These are phyloP conservation scores for Caiman crocodilus DNA, from an alignment of 2,797 vertebrate genomes.

Conservation along the genomic window DNA sequence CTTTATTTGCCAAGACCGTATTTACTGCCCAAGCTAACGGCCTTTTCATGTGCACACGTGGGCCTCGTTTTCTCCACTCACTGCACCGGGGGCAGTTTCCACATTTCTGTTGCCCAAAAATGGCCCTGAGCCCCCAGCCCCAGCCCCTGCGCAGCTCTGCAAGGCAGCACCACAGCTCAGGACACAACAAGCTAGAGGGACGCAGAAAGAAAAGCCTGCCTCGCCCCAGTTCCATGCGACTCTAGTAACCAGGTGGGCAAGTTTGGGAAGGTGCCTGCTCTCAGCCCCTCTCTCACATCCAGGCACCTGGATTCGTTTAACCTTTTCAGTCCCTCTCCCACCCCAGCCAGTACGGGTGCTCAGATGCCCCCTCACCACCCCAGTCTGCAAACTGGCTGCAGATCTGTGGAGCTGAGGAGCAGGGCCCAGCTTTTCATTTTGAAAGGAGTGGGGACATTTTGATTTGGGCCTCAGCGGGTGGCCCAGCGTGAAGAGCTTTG, in stretches of 20 bases:
- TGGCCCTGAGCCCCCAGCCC: background rate
- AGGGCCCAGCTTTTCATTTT: conserved; percentile 41
- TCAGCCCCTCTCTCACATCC: conserved; percentile 5
- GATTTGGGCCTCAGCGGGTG: conserved; percentile 62
- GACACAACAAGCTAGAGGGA: background rate
- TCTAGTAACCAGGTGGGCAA: conserved; percentile 1
- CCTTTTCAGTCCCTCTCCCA: conserved; percentile 46
- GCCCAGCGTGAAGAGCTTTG: conserved; percentile 44
- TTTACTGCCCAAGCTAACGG: background rate
- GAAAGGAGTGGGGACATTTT: conserved; percentile 57
- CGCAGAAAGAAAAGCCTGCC: background rate
- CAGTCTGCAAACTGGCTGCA: conserved; percentile 47
- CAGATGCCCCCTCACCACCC: conserved; percentile 48
- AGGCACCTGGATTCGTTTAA: conserved; percentile 64
- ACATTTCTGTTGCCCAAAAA: background rate
- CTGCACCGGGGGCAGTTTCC: background rate
- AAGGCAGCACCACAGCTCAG: background rate
- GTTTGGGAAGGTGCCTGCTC: background rate
- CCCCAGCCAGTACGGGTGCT: conserved; percentile 57
- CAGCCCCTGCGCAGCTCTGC: background rate
- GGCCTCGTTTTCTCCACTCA: background rate
- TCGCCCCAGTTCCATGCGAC: background rate
- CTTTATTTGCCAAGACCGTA: background rate
- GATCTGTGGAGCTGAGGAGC: conserved; percentile 49
- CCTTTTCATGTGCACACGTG: background rate